phyloP scores from a whole-genome alignment of 2,888 invertebrate genomes.

The Netelia inedita region DNA sequence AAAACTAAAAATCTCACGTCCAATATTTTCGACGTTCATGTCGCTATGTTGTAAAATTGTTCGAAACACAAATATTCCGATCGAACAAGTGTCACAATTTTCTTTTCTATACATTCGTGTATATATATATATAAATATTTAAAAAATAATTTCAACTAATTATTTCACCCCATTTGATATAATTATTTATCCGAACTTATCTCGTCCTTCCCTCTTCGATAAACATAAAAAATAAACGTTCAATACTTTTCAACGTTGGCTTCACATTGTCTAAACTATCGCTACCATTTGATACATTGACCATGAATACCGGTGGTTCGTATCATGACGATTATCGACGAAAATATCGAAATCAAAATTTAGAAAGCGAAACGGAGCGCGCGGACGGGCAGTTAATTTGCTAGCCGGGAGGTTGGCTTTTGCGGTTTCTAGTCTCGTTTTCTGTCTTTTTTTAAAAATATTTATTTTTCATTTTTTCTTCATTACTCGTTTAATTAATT shows the following conservation, averaged over 20 bases:
- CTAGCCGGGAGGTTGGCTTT: conserved; percentile 73
- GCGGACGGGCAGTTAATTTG: conserved; percentile 70
- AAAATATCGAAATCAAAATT: conserved; percentile 7
- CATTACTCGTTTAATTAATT: conserved; percentile 44
- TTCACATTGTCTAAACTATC: not conserved
- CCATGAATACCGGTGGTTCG: conserved; percentile 70
- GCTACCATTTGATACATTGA: conserved; percentile 38
- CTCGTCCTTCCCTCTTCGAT: not conserved
- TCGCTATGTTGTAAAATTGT: no score
- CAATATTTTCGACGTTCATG: no score
- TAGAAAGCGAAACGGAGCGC: conserved; percentile 67
- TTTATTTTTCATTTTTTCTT: conserved; percentile 14
- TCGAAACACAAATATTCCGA: no score
- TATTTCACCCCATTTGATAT: not conserved
- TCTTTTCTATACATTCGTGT: no score
- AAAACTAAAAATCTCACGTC: no score
- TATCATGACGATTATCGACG: not conserved
- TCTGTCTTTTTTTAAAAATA: conserved; percentile 50
- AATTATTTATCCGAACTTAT: not conserved
- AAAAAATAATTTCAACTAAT: no score
- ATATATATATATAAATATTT: no score
- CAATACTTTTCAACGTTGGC: not conserved
- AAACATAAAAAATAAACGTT: not conserved
- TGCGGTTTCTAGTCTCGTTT: conserved; percentile 67
- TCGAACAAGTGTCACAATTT: no score